Base-by-base conservation (phyloP, 2,888 invertebrate species). In the Yponomeuta evonymella region DNA sequence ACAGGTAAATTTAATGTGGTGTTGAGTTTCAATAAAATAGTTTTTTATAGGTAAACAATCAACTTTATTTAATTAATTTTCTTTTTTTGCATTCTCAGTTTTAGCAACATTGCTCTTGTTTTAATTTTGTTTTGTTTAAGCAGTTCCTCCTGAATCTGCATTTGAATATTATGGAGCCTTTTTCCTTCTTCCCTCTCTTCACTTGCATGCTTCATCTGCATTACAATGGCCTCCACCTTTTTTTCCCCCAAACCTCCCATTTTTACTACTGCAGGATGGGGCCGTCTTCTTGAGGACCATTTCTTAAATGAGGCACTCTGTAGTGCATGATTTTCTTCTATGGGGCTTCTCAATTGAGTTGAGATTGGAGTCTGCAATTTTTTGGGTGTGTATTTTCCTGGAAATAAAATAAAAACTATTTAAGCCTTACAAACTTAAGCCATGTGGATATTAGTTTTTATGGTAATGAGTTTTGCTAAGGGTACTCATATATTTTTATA, bases 111-210 rank as follows among this genome's bases (percentile, higher is more conserved):
- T 11, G 43, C n/a, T 64, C 30, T 64, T 43, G 70, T 70, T 70
- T 70, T 70, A 36, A 70, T n/a, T 62, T 70, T 70, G 29, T 48
- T 36, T 62, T 70, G 69, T 70, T 70, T 70, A 23, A 70, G 63
- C 12, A 62, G 12, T 70, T 70, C 70, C 48, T 70, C 36, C 43
- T 70, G 33, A 36, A 67, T 67, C 23, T 67, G n/a, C 23, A 36
- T 67, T 36, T 67, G n/a, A 3, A 67, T n/a, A 12, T 36, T 33
- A 36, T 12, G 12, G 12, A 67, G 12, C 23, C 11, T 33, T 67
- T 67, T 67, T 30, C 3, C 23, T 36, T 36, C 36, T 23, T 67
- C 36, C 23, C n/a, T 15, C 43, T 67, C 67, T 67, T 67, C 67
- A 30, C n/a, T 36, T 6, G 67, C 67, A 11, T n/a, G 36, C 12